Evolutionary conservation across 2,797 vertebrate species (phyloP).

Genomic region (Cyclura pinguis): DNA sequence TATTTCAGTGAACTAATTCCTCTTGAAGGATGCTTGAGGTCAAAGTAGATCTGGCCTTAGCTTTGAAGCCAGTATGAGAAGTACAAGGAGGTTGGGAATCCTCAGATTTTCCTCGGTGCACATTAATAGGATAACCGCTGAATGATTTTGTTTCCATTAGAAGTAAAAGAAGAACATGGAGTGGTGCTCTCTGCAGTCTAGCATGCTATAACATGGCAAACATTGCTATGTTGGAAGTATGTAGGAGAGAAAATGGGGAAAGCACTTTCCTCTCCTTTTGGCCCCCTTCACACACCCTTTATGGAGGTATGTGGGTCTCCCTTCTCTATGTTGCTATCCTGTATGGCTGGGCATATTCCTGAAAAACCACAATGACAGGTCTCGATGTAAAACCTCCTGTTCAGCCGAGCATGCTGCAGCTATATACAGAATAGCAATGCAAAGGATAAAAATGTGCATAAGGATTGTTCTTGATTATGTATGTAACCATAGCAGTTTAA

Average conservation of each 20-base stretch:
- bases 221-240: neutral
- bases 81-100: neutral
- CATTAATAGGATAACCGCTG: neutral
- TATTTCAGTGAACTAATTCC: neutral
- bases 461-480: neutral
- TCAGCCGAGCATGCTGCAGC: neutral
- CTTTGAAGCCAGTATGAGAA: constrained; percentile 2
- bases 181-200: neutral
- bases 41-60: constrained; percentile 20
- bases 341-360: neutral
- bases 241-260: neutral
- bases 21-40: constrained; percentile 12
- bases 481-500: neutral
- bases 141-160: neutral
- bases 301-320: neutral
- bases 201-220: neutral
- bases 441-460: neutral
- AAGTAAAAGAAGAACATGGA: neutral
- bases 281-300: neutral
- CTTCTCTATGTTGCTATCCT: neutral
- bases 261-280: neutral
- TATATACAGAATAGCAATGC: neutral
- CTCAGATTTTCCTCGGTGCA: neutral
- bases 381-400: neutral
- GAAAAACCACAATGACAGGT: neutral